Evolutionary conservation across 2,888 invertebrate species (phyloP).

Genomic region (Phortica magna): DNA sequence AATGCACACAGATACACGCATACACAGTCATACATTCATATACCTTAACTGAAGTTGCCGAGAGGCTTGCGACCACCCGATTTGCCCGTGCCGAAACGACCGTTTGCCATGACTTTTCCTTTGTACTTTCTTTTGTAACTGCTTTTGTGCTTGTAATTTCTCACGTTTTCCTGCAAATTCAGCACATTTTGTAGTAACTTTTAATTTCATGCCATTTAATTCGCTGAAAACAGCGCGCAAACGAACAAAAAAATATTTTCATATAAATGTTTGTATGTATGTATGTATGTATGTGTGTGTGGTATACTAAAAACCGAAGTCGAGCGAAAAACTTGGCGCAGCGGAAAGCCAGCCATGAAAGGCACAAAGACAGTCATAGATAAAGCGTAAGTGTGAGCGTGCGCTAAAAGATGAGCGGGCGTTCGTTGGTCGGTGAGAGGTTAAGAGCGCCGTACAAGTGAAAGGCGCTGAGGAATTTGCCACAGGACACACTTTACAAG

Average conservation of each 20-base stretch:
- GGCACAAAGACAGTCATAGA: neutral
- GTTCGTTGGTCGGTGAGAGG: neutral
- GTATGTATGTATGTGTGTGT: constrained; percentile 33
- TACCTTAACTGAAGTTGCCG: neutral
- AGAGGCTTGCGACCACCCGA: constrained; percentile 35
- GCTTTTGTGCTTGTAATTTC: constrained; percentile 69
- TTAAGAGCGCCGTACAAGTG: constrained; percentile 1
- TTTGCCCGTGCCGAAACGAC: too few relatives aligned
- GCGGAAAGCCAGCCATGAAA: constrained; percentile 16
- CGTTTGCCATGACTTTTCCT: constrained; percentile 50
- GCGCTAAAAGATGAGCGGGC: neutral
- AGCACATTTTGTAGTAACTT: constrained; percentile 71
- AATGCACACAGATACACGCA: constrained; percentile 9
- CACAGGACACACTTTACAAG: constrained; percentile 69
- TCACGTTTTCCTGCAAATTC: constrained; percentile 72
- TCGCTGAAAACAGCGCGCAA: constrained; percentile 58
- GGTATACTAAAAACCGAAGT: constrained; percentile 27
- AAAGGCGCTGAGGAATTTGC: constrained; percentile 57
- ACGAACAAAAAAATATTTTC: constrained; percentile 46
- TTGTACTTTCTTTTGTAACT: constrained; percentile 50
- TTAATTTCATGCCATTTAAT: constrained; percentile 74
- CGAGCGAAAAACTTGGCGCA: constrained; percentile 16
- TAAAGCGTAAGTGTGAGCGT: too few relatives aligned
- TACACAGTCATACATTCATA: neutral
- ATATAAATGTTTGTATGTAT: constrained; percentile 38